Conservation (phyloP, 1,140 invertebrate species). For the Meteorus sp. region DNA sequence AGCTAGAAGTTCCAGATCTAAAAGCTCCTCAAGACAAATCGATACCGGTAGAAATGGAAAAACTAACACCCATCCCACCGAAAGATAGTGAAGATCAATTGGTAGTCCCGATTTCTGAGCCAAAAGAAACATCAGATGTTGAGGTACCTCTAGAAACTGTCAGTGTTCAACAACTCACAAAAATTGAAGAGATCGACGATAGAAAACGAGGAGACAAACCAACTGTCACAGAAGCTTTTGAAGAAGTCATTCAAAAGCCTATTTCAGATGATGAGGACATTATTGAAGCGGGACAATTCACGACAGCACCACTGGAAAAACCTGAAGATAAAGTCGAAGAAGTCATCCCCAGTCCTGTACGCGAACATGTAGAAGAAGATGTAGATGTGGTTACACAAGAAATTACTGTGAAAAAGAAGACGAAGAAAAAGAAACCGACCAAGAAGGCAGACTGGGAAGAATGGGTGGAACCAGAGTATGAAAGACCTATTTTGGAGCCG, state of each 20-base stretch:
- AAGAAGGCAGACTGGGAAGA: constrained; percentile 50
- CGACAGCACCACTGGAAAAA: too few species aligned
- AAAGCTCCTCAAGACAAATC: constrained; percentile 47
- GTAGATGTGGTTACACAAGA: constrained; percentile 44
- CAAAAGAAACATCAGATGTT: not conserved
- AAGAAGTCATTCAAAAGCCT: constrained; percentile 44
- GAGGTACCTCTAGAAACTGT: not conserved
- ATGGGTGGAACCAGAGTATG: constrained; percentile 54
- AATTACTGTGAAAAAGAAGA: constrained; percentile 54
- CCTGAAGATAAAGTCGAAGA: constrained; percentile 52
- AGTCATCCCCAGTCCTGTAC: constrained; percentile 34
- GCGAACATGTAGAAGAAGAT: constrained; percentile 52
- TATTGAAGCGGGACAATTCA: too few species aligned
- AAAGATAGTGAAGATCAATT: not conserved
- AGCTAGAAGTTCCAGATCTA: constrained; percentile 43
- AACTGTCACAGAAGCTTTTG: too few species aligned
- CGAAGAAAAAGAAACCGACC: constrained; percentile 31
- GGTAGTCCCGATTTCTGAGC: constrained; percentile 10
- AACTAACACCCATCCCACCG: constrained; percentile 28
- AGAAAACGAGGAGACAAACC: too few species aligned
- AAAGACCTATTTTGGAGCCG: constrained; percentile 52
- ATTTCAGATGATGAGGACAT: too few species aligned
- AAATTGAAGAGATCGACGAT: constrained; percentile 4
- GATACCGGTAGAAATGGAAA: constrained; percentile 34
- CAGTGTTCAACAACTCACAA: constrained; percentile 27